Evolutionary conservation across 2,888 invertebrate species (phyloP).

Genomic region (Colletes collaris): DNA sequence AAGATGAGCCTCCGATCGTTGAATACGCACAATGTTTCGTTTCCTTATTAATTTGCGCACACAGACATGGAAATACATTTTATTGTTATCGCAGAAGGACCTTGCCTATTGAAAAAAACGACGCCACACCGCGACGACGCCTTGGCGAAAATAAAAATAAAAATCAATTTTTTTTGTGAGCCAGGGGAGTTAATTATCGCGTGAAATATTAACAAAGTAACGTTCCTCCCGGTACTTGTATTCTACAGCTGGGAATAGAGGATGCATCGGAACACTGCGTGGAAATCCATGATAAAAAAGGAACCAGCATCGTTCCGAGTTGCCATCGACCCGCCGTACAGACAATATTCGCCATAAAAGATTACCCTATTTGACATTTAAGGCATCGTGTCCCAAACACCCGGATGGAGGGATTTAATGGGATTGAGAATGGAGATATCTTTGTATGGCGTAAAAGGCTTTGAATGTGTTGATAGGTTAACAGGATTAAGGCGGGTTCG

Average conservation of each 20-base stretch:
- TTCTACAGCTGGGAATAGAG: neutral
- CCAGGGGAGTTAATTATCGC: slow-evolving; percentile 35
- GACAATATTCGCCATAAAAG: slow-evolving; percentile 44
- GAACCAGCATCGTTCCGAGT: neutral
- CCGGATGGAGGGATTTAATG: slow-evolving; percentile 66
- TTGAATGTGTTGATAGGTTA: slow-evolving; percentile 72
- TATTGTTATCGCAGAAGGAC: slow-evolving; percentile 31
- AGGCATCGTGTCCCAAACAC: slow-evolving; percentile 51
- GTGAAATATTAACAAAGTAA: slow-evolving; percentile 14
- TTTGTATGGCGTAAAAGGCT: slow-evolving; percentile 63
- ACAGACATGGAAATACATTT: slow-evolving; percentile 20
- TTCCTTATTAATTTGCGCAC: slow-evolving; percentile 54
- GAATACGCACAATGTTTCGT: slow-evolving; percentile 53
- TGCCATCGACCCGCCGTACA: slow-evolving; percentile 5
- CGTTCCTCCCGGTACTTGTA: neutral
- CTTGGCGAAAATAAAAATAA: neutral
- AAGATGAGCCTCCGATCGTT: slow-evolving; percentile 45
- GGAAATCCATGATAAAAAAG: neutral
- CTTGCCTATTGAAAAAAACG: slow-evolving; percentile 10
- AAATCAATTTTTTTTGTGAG: slow-evolving; percentile 48
- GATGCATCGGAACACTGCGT: neutral
- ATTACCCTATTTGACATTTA: slow-evolving; percentile 45
- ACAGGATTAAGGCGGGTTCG: slow-evolving; percentile 70
- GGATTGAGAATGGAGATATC: slow-evolving; percentile 69
- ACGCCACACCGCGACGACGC: neutral